Base-by-base conservation (phyloP, 2,797 vertebrate species). In the Delichon dasypus region DNA sequence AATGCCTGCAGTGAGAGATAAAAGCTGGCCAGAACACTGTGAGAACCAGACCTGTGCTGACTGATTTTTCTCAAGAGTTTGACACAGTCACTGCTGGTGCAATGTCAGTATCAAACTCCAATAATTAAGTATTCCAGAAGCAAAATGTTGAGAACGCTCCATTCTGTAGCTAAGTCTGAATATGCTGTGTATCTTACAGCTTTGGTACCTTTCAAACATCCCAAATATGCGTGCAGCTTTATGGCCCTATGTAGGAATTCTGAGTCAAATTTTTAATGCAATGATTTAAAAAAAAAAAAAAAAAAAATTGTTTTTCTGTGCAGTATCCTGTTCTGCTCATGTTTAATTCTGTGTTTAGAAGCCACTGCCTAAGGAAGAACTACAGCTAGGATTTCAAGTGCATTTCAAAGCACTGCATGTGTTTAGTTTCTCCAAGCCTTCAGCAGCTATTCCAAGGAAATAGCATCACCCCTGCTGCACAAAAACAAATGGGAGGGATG, bases 291-390 rank as follows among this genome's bases (percentile, higher is more conserved):
- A 40, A 38, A 61, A 40, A 61, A 60, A 61, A 13, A 38, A 61
- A 29, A n/a, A n/a, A n/a, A n/a, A n/a, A n/a, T 62, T 75, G 64
- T 25, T 90, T 75, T 88, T 84, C 47, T 75, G 29, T 81, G 45
- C 45, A 50, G 58, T 47, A 19, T 50, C 50, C 34, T 80, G 13
- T 72, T 89, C 47, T 70, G 55, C 47, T 93, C 36, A 45, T 38
- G n/a, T 72, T 82, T 93, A 88, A 84, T 90, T 88, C 83, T 60
- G 51, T 77, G 53, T 54, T 91, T 90, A 81, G 91, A 83, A 93
- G 73, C 13, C 47, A 68, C 32, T 90, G 73, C 47, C 67, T 72
- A 32, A 78, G 55, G 58, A 91, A 38, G 65, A 83, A 78, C 34
- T 34, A 26, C 18, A 65, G 44, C 51, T 81, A 7, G 51, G 14